Percentiles rank a stretch among this genome's conserved stretches.
Evolutionary conservation across 2,797 vertebrate genomes (phyloP).

Genomic region (Syncerus caffer): DNA sequence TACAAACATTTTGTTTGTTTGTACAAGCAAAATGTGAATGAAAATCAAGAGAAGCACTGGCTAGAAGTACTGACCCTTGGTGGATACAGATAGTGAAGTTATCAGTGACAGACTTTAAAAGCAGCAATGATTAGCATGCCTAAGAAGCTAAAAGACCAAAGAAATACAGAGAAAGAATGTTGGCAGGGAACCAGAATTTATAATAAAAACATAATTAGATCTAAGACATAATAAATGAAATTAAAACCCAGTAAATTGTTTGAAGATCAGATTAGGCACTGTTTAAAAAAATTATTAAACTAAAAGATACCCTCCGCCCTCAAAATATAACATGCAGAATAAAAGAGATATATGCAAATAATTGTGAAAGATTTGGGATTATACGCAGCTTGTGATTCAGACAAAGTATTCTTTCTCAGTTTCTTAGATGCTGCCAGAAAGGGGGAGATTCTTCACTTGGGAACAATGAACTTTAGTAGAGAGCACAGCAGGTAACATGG

Average conservation of each 20-base stretch:
- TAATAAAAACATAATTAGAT: not conserved
- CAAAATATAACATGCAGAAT: not conserved
- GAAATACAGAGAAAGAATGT: not conserved
- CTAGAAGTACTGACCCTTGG: not conserved
- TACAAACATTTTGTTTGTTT: not conserved
- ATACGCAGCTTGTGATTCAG: not conserved
- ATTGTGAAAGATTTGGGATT: not conserved
- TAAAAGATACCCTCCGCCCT: not conserved
- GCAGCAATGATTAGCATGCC: not conserved
- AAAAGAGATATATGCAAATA: not conserved
- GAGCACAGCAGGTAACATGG: not conserved
- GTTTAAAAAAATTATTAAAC: not conserved
- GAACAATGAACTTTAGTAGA: not conserved
- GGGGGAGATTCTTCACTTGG: not conserved
- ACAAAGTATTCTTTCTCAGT: not conserved
- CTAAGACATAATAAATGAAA: not conserved
- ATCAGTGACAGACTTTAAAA: not conserved
- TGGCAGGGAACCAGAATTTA: not conserved
- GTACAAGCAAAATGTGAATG: not conserved
- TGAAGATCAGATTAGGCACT: not conserved
- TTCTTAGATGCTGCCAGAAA: not conserved
- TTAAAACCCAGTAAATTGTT: not conserved
- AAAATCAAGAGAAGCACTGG: not conserved
- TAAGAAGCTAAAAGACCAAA: not conserved
- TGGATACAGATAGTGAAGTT: not conserved